A percentile compares a stretch with the other conserved stretches of the same genome.
phyloP scores from a whole-genome alignment of 2,888 invertebrate species.

The Pinctada fucata region DNA sequence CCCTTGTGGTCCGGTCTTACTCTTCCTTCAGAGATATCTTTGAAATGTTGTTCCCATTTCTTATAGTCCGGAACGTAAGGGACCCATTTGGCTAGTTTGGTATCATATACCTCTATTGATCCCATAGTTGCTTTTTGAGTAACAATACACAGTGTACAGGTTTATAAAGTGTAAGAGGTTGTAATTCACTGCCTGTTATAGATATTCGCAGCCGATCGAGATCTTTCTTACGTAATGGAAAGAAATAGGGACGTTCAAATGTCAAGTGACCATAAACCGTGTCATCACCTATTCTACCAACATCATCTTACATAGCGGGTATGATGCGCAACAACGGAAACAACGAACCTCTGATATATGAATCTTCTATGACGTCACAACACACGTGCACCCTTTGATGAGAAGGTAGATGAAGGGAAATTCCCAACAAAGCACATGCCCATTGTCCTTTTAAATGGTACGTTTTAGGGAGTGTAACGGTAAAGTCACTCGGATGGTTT shows the following conservation, averaged over 20 bases:
- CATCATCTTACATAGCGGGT: not conserved
- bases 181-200: not conserved
- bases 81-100: not conserved
- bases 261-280: not conserved
- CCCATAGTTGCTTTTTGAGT: not conserved
- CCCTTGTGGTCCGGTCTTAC: constrained; percentile 15
- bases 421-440: constrained; percentile 6
- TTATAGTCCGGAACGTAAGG: constrained; percentile 4
- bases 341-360: not conserved
- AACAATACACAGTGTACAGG: not conserved
- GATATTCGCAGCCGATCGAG: not conserved
- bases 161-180: not conserved
- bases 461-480: not conserved
- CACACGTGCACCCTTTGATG: constrained; percentile 5
- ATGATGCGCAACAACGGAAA: not conserved
- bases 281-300: not conserved
- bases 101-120: not conserved
- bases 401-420: not conserved
- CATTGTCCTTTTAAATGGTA: not conserved
- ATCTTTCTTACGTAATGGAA: not conserved
- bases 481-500: not conserved
- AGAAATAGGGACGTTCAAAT: constrained; percentile 1
- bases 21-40: constrained; percentile 2
- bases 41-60: constrained; percentile 8
- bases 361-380: constrained; percentile 10